Percentiles rank a stretch among this genome's conserved stretches.
These are phyloP conservation scores for Drosophila koepferae DNA, from an alignment of 2,888 invertebrate genomes.

Conservation along the genomic window DNA sequence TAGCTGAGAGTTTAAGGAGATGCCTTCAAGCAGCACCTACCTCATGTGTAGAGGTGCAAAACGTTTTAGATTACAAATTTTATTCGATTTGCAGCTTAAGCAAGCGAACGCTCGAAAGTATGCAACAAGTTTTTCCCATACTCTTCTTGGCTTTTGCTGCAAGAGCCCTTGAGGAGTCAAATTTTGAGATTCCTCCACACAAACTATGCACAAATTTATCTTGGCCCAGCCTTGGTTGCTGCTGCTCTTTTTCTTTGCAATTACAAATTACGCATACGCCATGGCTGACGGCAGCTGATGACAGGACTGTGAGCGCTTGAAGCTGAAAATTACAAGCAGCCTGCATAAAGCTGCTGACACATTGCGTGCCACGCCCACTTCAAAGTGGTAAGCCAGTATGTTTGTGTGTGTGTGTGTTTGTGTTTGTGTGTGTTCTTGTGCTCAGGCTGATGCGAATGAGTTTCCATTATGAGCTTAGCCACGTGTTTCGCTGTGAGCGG, in stretches of 20 bases:
- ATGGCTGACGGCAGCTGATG: constrained; percentile 59
- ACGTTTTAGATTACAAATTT: constrained; percentile 40
- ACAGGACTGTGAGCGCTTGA: constrained; percentile 34
- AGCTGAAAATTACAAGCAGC: constrained; percentile 53
- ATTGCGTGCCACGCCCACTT: constrained; percentile 28
- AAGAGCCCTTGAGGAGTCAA: not conserved
- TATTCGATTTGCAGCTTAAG: constrained; percentile 33
- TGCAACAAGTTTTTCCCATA: constrained; percentile 45
- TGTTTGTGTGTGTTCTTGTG: not conserved
- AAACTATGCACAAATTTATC: constrained; percentile 19
- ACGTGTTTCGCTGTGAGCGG: constrained; percentile 38
- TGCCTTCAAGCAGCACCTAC: not conserved
- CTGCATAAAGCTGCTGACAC: constrained; percentile 52
- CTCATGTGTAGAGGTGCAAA: constrained; percentile 6
- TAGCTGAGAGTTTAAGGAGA: not conserved
- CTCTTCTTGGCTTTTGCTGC: constrained; percentile 4
- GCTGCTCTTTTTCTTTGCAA: constrained; percentile 26
- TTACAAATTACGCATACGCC: constrained; percentile 62
- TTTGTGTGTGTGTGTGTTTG: not conserved
- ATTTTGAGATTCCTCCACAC: constrained; percentile 40
- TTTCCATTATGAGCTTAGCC: constrained; percentile 61
- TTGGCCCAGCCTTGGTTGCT: not conserved
- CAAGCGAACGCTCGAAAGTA: constrained; percentile 23
- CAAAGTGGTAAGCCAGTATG: constrained; percentile 2
- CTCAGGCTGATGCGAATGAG: constrained; percentile 53